Conservation (phyloP, 2,113 vertebrate genomes). For the Malurus cyaneus region DNA sequence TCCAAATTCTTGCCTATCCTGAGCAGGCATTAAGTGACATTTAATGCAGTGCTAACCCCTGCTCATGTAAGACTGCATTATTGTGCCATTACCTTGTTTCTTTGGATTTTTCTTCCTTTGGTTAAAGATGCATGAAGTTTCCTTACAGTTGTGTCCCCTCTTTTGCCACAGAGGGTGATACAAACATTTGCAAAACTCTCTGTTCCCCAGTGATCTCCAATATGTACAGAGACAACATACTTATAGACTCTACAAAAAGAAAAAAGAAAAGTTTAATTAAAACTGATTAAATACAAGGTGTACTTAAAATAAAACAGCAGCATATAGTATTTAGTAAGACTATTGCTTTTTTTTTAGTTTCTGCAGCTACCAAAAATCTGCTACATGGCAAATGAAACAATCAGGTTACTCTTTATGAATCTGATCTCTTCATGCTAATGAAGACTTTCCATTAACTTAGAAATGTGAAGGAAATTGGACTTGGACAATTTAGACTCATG, state of each 20-base stretch:
- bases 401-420: neutral
- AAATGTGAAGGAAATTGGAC: neutral
- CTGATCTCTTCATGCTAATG: neutral
- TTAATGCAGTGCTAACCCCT: neutral
- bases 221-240: slow-evolving; percentile 65
- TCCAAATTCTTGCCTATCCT: neutral
- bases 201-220: slow-evolving; percentile 54
- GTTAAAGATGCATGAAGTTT: slow-evolving; percentile 44
- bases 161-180: slow-evolving; percentile 60
- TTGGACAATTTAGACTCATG: neutral
- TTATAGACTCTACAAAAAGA: slow-evolving; percentile 34
- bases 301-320: neutral
- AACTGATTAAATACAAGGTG: neutral
- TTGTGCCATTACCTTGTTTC: slow-evolving; percentile 55
- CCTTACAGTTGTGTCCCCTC: slow-evolving; percentile 64
- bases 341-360: neutral
- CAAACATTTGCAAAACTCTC: slow-evolving; percentile 69
- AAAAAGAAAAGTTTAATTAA: neutral
- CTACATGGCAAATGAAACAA: neutral
- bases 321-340: neutral
- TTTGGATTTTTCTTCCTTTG: slow-evolving; percentile 59
- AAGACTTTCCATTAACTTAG: neutral
- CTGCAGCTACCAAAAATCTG: neutral
- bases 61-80: neutral
- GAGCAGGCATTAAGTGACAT: neutral